A percentile compares a stretch with the other conserved stretches of the same genome.
These are phyloP conservation scores for Drosophila eohydei DNA, from an alignment of 2,888 invertebrate species.

Conservation along the genomic window DNA sequence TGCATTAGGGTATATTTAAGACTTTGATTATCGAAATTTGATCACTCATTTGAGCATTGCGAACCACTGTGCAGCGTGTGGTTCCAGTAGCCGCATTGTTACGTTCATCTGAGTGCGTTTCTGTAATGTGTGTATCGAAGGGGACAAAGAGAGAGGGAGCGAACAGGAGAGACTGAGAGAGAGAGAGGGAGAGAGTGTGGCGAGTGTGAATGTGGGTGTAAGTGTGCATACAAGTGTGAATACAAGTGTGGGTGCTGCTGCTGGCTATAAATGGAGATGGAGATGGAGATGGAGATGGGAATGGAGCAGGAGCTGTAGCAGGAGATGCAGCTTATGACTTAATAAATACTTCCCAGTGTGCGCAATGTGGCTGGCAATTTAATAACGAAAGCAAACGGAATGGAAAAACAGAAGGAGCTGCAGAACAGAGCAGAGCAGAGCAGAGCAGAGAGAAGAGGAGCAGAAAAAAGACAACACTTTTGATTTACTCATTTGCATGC, in stretches of 20 bases:
- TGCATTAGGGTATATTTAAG: neutral
- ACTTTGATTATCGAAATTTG: neutral
- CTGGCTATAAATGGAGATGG: slow-evolving; percentile 2
- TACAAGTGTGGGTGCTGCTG: slow-evolving; percentile 15
- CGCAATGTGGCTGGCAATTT: slow-evolving; percentile 76
- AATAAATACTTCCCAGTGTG: slow-evolving; percentile 74
- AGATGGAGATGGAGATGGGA: slow-evolving; percentile 14
- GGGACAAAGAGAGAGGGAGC: neutral
- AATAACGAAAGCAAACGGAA: slow-evolving; percentile 74
- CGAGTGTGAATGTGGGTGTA: slow-evolving; percentile 9
- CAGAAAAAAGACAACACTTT: slow-evolving; percentile 39
- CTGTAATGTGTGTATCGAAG: slow-evolving; percentile 16
- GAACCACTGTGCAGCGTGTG: slow-evolving; percentile 32
- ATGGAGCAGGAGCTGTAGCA: slow-evolving; percentile 11
- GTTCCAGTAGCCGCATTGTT: slow-evolving; percentile 28
- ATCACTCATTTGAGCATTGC: neutral
- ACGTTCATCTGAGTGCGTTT: slow-evolving; percentile 20
- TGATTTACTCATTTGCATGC: slow-evolving; percentile 59
- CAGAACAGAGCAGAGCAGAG: slow-evolving; percentile 5
- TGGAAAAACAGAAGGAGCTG: slow-evolving; percentile 35
- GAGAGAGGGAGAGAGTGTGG: neutral
- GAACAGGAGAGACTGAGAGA: neutral
- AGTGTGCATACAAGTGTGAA: slow-evolving; percentile 7
- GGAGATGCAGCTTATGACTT: slow-evolving; percentile 68
- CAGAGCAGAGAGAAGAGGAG: slow-evolving; percentile 8